Base-by-base conservation (phyloP, 2,888 invertebrate species). In the Hyles lineata region DNA sequence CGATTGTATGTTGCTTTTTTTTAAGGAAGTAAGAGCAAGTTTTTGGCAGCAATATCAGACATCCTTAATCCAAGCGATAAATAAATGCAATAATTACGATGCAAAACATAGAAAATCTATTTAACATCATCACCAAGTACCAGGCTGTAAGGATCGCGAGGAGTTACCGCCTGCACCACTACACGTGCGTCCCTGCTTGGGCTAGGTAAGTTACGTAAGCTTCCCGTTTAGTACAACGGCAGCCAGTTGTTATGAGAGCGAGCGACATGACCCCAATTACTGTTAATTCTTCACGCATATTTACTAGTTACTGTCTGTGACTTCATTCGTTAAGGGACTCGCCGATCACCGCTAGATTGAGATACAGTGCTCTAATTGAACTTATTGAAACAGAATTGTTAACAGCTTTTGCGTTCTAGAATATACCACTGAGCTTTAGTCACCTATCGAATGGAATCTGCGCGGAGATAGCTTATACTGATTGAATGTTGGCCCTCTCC, bases 151-250 rank as follows among this genome's bases (percentile, higher is more conserved):
- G 55, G 58, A 63, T 63, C 25, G 2, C 35, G 8, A 72, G 58
- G 55, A 32, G 43, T 15, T 59, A 55, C 2, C 19, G 25, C 3
- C 8, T 15, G 19, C 17, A 8, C 2, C 25, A n/a, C n/a, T n/a
- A n/a, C n/a, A 59, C 23, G 59, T 21, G 29, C n/a, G 60, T 52
- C 52, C 25, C 19, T n/a, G 32, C 32, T 59, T 70, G 21, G 73
- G 58, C 25, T 60, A 70, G 61, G 52, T 70, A 25, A 61, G 70
- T 61, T 73, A 70, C 70, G 60, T 70, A 70, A 70, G 59, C 70
- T 17, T 73, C 63, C 52, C 52, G 52, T 63, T 72, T 62, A 63
- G 62, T n/a, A 23, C 25, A 67, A 50, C 23, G 50, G 32, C 43
- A 8, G 23, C 23, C 50, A 50, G 67, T 50, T 43, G 23, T 43